A percentile compares a stretch with the other conserved stretches of the same genome.
Conservation (phyloP, 2,797 vertebrate species). For the Pangasius djambal region DNA sequence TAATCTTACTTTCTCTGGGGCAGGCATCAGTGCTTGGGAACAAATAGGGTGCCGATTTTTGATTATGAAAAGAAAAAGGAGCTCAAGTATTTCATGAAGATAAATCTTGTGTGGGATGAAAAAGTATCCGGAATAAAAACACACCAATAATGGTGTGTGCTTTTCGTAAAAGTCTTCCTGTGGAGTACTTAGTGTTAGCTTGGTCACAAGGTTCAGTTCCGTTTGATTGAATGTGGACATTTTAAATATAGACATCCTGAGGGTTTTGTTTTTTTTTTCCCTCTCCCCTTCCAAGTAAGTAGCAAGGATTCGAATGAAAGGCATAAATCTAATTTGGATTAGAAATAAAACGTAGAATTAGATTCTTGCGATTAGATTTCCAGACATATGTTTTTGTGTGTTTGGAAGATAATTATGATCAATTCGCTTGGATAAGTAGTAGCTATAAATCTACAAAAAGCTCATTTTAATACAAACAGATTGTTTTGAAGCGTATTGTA, state of each 20-base stretch:
- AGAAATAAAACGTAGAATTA: not conserved
- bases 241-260: not conserved
- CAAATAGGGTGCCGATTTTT: not conserved
- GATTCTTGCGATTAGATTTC: not conserved
- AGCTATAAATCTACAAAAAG: not conserved
- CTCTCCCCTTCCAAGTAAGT: not conserved
- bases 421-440: not conserved
- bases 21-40: not conserved
- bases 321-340: not conserved
- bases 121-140: not conserved
- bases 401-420: not conserved
- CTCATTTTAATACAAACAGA: not conserved
- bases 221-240: not conserved
- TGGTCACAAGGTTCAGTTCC: not conserved
- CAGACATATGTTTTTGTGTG: too few species aligned
- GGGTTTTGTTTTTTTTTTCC: not conserved
- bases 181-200: not conserved
- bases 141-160: not conserved
- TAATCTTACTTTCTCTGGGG: slow-evolving; percentile 8
- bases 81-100: not conserved
- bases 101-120: not conserved
- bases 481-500: not conserved
- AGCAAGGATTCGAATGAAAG: not conserved
- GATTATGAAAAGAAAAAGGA: not conserved
- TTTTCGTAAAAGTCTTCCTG: not conserved